phyloP scores from a whole-genome alignment of 2,113 vertebrate species.

The Eulemur macaco region DNA sequence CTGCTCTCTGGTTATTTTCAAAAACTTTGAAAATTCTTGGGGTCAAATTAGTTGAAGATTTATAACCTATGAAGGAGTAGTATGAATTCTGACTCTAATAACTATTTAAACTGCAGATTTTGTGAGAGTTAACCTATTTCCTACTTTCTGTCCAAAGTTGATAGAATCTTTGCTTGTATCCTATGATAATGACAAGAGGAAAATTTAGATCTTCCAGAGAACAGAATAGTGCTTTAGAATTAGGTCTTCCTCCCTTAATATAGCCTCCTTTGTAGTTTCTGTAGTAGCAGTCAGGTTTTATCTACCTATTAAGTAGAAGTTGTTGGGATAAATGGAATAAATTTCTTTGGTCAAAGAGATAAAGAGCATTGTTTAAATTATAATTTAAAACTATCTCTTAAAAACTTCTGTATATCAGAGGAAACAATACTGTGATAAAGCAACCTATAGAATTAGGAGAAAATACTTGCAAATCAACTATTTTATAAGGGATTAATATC shows the following conservation, averaged over 20 bases:
- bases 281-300: background rate
- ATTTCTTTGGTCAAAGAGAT: background rate
- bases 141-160: background rate
- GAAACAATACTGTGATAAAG: background rate
- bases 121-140: too few species aligned
- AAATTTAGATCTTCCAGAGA: background rate
- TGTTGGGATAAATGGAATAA: background rate
- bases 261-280: background rate
- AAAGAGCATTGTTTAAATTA: background rate
- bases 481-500: background rate
- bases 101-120: too few species aligned
- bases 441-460: background rate
- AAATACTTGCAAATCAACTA: background rate
- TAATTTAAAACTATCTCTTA: accelerated
- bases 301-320: background rate
- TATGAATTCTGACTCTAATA: background rate
- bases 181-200: background rate
- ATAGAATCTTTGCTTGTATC: background rate
- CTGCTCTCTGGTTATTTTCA: background rate
- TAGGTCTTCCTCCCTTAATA: background rate
- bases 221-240: background rate
- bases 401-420: background rate
- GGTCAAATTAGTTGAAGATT: background rate
- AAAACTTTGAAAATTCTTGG: background rate
- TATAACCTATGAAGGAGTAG: background rate